Base-by-base conservation (phyloP, 2,113 vertebrate species). In the Laticauda laticaudata region DNA sequence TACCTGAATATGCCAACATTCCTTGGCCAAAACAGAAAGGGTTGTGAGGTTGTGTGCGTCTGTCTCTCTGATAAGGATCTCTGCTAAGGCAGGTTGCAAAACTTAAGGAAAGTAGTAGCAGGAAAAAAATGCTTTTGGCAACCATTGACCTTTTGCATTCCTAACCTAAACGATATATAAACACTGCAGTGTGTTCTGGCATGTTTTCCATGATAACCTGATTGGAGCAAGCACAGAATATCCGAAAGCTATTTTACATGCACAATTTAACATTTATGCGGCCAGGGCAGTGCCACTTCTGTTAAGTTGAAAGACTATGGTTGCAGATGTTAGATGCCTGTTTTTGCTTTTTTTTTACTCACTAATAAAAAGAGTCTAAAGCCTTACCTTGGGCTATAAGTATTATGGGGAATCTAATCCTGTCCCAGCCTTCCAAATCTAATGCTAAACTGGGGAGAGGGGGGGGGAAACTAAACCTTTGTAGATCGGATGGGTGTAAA, bases 181-280 rank as follows among this genome's bases (percentile, higher is more conserved):
- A 97, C 97, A 97, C 87, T 93, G 95, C 93, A 94, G 94, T 96
- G 96, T 96, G 97, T 96, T 96, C 94, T 93, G 93, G 97, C 96
- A 96, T 96, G 93, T 97, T 97, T 97, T 96, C 92, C 97, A 94
- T 95, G 97, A 97, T 97, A 98, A 97, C 95, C 97, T 97, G 94
- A 96, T 97, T 97, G 96, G 96, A 97, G 97, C 96, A 91, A 94
- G 95, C 94, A 95, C 96, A 96, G 95, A 96, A 97, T 97, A 96
- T 96, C 97, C 97, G 94, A 95, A 91, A 97, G 97, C 96, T 89
- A 97, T 98, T 97, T 97, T 97, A 95, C 97, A 98, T 95, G 97
- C 97, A 97, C 97, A 97, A 97, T 98, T 98, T 97, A 98, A 97
- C 98, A 98, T 97, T 98, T 97, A 97, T 95, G 95, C 95, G 94